Evolutionary conservation across 2,797 vertebrate species (phyloP).

Genomic region (Muscicapa striata): DNA sequence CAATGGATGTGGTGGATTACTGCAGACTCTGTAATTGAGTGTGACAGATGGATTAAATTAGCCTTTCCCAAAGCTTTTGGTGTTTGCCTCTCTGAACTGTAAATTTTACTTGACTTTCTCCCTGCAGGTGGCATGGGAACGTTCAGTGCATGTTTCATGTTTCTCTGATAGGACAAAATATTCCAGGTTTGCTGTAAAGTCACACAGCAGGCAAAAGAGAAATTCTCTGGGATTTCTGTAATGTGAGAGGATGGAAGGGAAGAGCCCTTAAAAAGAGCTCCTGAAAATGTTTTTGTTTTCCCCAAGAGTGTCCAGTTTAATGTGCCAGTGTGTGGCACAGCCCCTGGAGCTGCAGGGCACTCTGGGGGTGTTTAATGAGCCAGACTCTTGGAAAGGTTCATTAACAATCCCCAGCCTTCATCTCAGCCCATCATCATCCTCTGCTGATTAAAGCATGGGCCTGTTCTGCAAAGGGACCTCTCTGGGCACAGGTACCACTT

Average conservation of each 20-base stretch:
- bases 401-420: background rate
- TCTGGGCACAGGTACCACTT: background rate
- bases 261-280: background rate
- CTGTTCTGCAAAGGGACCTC: accelerated
- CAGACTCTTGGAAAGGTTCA: background rate
- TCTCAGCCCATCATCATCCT: background rate
- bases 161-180: background rate
- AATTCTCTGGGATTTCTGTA: background rate
- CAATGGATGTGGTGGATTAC: slow-evolving; percentile 24
- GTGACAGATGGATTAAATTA: slow-evolving; percentile 60
- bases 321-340: background rate
- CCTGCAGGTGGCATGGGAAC: slow-evolving; percentile 28
- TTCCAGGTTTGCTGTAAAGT: background rate
- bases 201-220: background rate
- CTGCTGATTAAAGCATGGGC: background rate
- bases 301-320: background rate
- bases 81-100: slow-evolving; percentile 27
- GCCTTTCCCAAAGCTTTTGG: slow-evolving; percentile 23
- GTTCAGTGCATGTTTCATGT: background rate
- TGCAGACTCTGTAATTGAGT: slow-evolving; percentile 23
- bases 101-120: slow-evolving; percentile 21
- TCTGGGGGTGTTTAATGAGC: background rate
- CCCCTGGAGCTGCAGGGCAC: background rate
- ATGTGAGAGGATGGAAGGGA: background rate
- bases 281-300: background rate